A percentile compares a stretch with the other conserved stretches of the same genome.
Conservation (phyloP, 2,888 invertebrate species). For the Harpagoxenus sublaevis region DNA sequence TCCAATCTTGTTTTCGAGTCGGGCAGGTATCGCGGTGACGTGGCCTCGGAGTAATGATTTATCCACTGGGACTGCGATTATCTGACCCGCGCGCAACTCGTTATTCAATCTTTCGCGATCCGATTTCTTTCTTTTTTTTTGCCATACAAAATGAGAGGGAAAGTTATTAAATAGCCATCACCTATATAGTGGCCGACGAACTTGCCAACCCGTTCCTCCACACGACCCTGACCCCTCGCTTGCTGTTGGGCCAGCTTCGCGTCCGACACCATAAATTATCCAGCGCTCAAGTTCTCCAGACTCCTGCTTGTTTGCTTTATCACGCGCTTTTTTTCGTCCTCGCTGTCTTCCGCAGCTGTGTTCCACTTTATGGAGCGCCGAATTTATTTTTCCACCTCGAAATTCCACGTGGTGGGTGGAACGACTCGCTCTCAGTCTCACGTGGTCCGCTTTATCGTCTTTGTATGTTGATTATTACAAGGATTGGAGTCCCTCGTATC, state of each 20-base stretch:
- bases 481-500: not conserved
- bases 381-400: constrained; percentile 12
- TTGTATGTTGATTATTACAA: not conserved
- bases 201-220: constrained; percentile 51
- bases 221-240: constrained; percentile 67
- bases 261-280: constrained; percentile 62
- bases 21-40: not conserved
- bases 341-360: constrained; percentile 23
- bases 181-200: constrained; percentile 67
- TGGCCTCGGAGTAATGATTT: constrained; percentile 27
- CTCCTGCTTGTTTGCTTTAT: constrained; percentile 39
- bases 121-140: constrained; percentile 31
- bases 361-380: not conserved
- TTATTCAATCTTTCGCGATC: constrained; percentile 43
- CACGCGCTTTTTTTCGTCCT: not conserved
- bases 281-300: constrained; percentile 55
- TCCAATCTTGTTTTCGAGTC: not conserved
- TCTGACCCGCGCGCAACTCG: not conserved
- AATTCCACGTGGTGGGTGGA: not conserved
- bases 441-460: not conserved
- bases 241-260: constrained; percentile 59
- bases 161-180: constrained; percentile 71
- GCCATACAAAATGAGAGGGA: constrained; percentile 63
- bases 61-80: constrained; percentile 21
- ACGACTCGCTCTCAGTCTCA: not conserved